Evolutionary conservation across 2,797 vertebrate genomes (phyloP).

Genomic region (Poliocrania exsul): DNA sequence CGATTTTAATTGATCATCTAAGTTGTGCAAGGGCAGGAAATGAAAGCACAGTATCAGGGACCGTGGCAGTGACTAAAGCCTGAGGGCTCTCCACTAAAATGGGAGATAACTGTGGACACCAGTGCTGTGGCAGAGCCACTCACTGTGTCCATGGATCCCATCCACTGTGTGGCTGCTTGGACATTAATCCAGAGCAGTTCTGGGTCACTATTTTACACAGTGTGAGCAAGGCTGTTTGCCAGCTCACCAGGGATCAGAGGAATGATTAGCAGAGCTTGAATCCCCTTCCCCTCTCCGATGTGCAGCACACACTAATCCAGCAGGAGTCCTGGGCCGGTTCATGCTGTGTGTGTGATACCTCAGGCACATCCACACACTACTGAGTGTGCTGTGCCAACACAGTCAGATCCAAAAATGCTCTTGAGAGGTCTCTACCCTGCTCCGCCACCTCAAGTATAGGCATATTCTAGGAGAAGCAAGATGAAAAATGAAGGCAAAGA

Average conservation of each 20-base stretch:
- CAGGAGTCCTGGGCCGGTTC: background rate
- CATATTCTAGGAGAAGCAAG: background rate
- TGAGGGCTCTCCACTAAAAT: accelerated
- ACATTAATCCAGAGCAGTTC: accelerated
- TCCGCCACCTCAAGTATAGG: background rate
- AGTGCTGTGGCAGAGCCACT: background rate
- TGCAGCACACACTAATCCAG: background rate
- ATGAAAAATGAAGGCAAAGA: background rate
- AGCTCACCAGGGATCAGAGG: background rate
- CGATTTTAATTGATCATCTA: background rate
- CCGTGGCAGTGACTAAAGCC: background rate
- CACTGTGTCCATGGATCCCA: accelerated
- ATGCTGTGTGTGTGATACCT: accelerated
- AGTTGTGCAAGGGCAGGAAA: background rate
- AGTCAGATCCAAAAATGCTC: background rate
- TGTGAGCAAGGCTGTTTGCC: background rate
- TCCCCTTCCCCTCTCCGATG: background rate
- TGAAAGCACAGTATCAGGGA: background rate
- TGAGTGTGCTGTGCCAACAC: background rate
- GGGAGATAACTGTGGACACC: accelerated
- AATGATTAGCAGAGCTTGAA: background rate
- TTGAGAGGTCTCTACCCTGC: background rate
- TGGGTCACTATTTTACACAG: background rate
- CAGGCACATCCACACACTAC: accelerated
- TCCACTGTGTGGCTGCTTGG: background rate